Evolutionary conservation across 2,797 vertebrate genomes (phyloP), one percentile per base, ranked within the genome.

Genomic region (Paedocypris micromegethes): DNA sequence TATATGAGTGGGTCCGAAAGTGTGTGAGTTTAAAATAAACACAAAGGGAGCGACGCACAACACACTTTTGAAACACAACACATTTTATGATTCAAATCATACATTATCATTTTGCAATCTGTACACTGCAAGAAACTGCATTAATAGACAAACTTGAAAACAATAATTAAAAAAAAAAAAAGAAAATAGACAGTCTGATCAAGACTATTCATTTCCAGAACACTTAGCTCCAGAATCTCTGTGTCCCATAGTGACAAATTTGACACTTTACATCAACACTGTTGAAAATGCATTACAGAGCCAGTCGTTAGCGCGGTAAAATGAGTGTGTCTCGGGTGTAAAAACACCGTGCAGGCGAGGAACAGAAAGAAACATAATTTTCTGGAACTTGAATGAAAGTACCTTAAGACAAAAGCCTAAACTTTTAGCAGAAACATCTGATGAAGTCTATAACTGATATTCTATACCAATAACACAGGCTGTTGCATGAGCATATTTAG

Each of bases 71-170:
- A 88, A 89, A 89, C 87, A 88, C 84, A 82, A 89, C 86, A 89
- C 83, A 84, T 85, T 89, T 90, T 90, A 90, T 90, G 86, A 88
- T 88, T 89, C 86, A 90, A 91, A 88, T 83, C 80, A 83, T 83
- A 87, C 85, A 81, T 82, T 77, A 82, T 80, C 78, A 82, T 87
- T 83, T 78, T 77, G 76, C 69, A 88, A 87, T 83, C 75, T 83
- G 84, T 87, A 89, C 86, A 88, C 81, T 84, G 83, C 86, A 87
- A 88, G 78, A 87, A 89, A 88, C 80, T 67, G 85, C 83, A 82
- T 88, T 58, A 79, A 86, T 85, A 87, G 86, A 88, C 86, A 88
- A 88, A 90, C 80, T 84, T 77, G 50, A 70, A 83, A 84, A 63
- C 85, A 81, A 83, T 82, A 73, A 83, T 81, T 83, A 83, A 77